These are phyloP conservation scores for Pampusana beccarii DNA, from an alignment of 2,113 vertebrate species.

Conservation along the genomic window DNA sequence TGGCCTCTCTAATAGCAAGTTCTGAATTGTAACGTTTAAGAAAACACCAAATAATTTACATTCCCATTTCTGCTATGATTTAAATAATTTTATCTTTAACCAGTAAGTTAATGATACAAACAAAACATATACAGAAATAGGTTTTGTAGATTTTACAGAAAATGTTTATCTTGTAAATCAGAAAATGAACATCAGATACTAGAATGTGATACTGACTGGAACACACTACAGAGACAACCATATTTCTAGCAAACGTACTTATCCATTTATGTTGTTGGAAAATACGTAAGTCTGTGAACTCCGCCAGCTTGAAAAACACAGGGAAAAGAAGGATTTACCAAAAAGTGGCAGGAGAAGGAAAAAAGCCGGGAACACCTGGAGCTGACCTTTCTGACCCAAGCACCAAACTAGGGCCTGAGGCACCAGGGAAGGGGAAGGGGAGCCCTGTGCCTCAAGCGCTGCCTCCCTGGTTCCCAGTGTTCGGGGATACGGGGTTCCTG, in stretches of 20 bases:
- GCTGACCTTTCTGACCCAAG: not conserved
- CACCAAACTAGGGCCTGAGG: no score
- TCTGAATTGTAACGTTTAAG: not conserved
- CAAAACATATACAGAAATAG: not conserved
- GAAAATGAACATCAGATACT: not conserved
- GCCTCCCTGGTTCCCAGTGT: no score
- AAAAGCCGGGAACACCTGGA: not conserved
- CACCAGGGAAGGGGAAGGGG: no score
- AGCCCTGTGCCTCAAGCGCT: no score
- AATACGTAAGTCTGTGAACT: no score
- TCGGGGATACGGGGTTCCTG: not conserved
- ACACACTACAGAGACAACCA: accelerated
- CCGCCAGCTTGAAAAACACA: not conserved
- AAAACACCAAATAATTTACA: not conserved
- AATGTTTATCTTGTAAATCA: not conserved
- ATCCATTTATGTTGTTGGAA: no score
- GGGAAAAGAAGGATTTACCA: not conserved
- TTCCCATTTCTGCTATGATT: not conserved
- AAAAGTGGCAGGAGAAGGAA: not conserved
- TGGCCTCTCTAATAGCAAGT: not conserved
- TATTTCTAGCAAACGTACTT: not conserved
- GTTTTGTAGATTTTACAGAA: not conserved
- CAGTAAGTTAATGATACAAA: not conserved
- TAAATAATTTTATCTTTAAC: not conserved
- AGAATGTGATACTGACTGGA: not conserved